Evolutionary conservation across 2,888 invertebrate species (phyloP).

Genomic region (Rosalia funebris): DNA sequence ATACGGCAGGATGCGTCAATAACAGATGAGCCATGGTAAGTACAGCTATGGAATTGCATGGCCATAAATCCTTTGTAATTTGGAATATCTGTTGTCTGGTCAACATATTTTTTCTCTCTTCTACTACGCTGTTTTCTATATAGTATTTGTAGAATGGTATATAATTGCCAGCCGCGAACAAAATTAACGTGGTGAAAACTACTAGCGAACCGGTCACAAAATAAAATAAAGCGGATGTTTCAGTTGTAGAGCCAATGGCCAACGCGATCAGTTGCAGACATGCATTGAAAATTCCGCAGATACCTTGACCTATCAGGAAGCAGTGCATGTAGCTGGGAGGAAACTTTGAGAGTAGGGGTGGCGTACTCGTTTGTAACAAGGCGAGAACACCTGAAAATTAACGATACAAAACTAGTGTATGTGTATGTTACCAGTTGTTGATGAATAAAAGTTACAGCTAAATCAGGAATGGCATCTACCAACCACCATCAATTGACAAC

Average conservation of each 20-base stretch:
- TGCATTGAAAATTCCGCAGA: slow-evolving; percentile 31
- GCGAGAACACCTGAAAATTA: not conserved
- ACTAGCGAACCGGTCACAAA: slow-evolving; percentile 28
- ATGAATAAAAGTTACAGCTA: no score
- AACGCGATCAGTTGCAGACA: slow-evolving; percentile 28
- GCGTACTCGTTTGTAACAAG: slow-evolving; percentile 16
- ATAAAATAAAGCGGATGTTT: slow-evolving; percentile 33
- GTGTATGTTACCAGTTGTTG: no score
- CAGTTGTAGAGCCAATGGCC: slow-evolving; percentile 28
- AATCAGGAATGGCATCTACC: no score
- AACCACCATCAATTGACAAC: no score
- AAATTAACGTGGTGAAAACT: slow-evolving; percentile 24
- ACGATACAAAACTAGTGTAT: not conserved
- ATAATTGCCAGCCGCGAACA: slow-evolving; percentile 14
- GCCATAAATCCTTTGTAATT: slow-evolving; percentile 29
- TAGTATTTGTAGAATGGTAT: slow-evolving; percentile 24
- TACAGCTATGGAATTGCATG: slow-evolving; percentile 29
- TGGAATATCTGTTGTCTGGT: slow-evolving; percentile 14
- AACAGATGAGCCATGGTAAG: slow-evolving; percentile 25
- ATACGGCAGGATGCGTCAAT: slow-evolving; percentile 33
- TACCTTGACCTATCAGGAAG: slow-evolving; percentile 30
- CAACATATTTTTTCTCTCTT: slow-evolving; percentile 25
- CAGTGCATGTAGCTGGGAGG: slow-evolving; percentile 34
- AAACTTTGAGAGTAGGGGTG: slow-evolving; percentile 34
- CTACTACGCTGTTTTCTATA: slow-evolving; percentile 17